Base-by-base conservation (phyloP, 2,797 vertebrate species). In the Craterocephalus amniculus region DNA sequence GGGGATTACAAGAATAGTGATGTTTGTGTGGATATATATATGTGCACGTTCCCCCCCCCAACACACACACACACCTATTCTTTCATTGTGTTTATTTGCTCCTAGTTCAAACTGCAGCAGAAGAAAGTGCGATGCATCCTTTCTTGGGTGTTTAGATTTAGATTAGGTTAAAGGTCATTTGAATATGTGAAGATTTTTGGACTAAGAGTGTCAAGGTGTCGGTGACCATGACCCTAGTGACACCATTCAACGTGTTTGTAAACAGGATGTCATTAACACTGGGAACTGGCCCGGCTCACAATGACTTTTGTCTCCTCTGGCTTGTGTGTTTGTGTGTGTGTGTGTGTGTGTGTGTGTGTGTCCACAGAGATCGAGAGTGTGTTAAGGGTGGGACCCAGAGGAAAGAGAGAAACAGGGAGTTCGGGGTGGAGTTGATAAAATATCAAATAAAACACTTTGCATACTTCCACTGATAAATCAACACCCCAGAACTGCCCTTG, bases 191-290 rank as follows among this genome's bases (percentile, higher is more conserved):
- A 88, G 85, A 89, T 87, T 86, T 86, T 61, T 75, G 79, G 80
- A 76, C 65, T 64, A 70, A 72, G 81, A 80, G 72, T 63, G 79
- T 49, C 60, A 85, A 94, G 91, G 93, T 92, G 93, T 84, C 88
- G 94, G 93, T 91, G 95, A 94, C 95, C 95, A 83, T 96, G 96
- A 97, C 96, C 96, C 93, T 93, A 84, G 91, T 83, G 91, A 95
- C 94, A 94, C 95, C 88, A 93, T 94, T 94, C 92, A 93, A 90
- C 90, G 85, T 96, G 94, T 96, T 97, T 96, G 96, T 97, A 98
- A 98, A 99, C 97, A 98, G 97, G 96, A 97, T 95, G 95, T 96
- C 95, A 97, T 97, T 96, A 96, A 97, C 95, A 94, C 94, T 95
- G 94, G 95, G 96, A 96, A 96, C 95, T 93, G 91, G 94, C 92